Conservation (phyloP, 2,797 vertebrate species). For the Tamandua tetradactyla region DNA sequence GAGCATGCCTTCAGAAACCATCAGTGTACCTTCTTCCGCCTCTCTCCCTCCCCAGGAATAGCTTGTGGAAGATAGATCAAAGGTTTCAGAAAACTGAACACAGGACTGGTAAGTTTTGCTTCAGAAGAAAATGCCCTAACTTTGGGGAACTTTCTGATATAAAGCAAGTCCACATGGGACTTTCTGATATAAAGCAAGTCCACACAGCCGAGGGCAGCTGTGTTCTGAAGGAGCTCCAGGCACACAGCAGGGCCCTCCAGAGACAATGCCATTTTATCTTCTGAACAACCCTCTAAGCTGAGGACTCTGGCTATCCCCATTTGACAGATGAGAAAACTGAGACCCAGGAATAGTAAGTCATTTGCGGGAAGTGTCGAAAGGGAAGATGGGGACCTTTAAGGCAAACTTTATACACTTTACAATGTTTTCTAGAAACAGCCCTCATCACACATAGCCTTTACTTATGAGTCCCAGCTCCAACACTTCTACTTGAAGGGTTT, state of each 20-base stretch:
- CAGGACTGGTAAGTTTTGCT: neutral
- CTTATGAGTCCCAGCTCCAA: neutral
- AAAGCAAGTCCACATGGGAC: neutral
- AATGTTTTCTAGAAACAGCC: neutral
- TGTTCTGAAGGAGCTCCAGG: neutral
- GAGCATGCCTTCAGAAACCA: neutral
- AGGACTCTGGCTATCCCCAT: neutral
- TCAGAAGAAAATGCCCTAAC: neutral
- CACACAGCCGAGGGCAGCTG: neutral
- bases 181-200: too few species aligned
- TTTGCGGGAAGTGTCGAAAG: neutral
- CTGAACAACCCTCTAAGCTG: neutral
- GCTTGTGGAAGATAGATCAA: neutral
- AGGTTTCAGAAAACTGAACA: neutral
- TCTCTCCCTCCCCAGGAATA: neutral
- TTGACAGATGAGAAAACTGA: neutral
- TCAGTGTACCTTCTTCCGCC: neutral
- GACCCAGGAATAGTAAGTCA: neutral
- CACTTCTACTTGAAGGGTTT: neutral
- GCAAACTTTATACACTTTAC: neutral
- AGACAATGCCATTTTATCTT: neutral
- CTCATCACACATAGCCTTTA: neutral
- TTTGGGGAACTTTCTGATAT: neutral
- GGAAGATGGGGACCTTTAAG: neutral
- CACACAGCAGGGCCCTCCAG: neutral